Percentiles rank a stretch among this genome's conserved stretches.
Evolutionary conservation across 2,888 invertebrate genomes (phyloP).

Genomic region (Catocala fraxini): DNA sequence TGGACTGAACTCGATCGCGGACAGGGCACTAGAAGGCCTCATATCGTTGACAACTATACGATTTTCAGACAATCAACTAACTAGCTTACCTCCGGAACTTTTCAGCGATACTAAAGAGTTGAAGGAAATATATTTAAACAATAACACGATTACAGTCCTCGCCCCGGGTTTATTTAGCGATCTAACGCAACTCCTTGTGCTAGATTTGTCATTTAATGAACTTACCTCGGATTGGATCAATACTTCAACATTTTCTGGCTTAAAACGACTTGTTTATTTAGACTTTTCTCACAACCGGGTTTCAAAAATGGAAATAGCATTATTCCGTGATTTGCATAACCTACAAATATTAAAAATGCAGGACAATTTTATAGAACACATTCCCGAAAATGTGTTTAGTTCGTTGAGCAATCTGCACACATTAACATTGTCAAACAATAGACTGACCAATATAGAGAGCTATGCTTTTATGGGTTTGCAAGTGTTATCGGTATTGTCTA

Average conservation of each 20-base stretch:
- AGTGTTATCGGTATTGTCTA: slow-evolving; percentile 91
- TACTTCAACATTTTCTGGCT: slow-evolving; percentile 92
- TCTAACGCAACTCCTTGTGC: slow-evolving; percentile 91
- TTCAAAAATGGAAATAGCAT: slow-evolving; percentile 91
- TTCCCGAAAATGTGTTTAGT: slow-evolving; percentile 93
- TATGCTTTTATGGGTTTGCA: slow-evolving; percentile 92
- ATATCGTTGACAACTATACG: slow-evolving; percentile 91
- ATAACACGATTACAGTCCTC: slow-evolving; percentile 93
- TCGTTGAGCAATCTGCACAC: slow-evolving; percentile 93
- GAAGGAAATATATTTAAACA: slow-evolving; percentile 93
- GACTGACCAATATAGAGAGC: slow-evolving; percentile 91
- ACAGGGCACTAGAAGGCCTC: slow-evolving; percentile 92
- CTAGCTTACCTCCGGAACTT: slow-evolving; percentile 93
- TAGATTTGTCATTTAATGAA: slow-evolving; percentile 93
- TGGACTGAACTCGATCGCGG: slow-evolving; percentile 91
- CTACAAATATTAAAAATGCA: slow-evolving; percentile 93
- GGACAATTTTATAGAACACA: slow-evolving; percentile 92
- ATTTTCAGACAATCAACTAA: slow-evolving; percentile 93
- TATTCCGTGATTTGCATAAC: slow-evolving; percentile 93
- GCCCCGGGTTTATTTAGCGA: slow-evolving; percentile 94
- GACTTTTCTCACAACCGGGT: slow-evolving; percentile 93
- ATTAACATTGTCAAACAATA: slow-evolving; percentile 93
- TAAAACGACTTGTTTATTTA: slow-evolving; percentile 92
- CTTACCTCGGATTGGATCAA: slow-evolving; percentile 94
- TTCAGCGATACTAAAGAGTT: slow-evolving; percentile 93